Conservation (phyloP, 2,888 invertebrate genomes). For the Epistrophe grossulariae region DNA sequence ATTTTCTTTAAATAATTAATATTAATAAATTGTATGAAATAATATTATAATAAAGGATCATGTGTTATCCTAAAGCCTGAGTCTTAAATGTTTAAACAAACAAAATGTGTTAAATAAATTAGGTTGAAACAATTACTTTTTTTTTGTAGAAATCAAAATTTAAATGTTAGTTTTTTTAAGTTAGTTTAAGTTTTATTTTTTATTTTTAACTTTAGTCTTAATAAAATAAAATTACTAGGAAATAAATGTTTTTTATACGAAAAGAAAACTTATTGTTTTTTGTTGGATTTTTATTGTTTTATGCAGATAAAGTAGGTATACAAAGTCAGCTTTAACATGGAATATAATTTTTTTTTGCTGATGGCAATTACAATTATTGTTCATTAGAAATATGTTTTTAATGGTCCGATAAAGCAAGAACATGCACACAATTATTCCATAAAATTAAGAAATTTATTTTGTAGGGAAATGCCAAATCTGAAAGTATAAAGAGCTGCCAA, state of each 20-base stretch:
- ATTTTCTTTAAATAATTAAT: constrained; percentile 4
- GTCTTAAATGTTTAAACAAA: constrained; percentile 44
- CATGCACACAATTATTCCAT: too few relatives aligned
- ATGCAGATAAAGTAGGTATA: neutral
- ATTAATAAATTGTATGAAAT: constrained; percentile 4
- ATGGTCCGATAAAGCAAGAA: too few relatives aligned
- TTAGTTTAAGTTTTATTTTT: constrained; percentile 26
- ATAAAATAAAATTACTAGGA: constrained; percentile 67
- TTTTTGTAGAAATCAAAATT: constrained; percentile 61
- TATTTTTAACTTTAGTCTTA: constrained; percentile 56
- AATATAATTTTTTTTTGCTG: too few relatives aligned
- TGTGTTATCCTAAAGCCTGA: constrained; percentile 56
- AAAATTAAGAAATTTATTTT: too few relatives aligned
- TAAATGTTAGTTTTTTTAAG: constrained; percentile 36
- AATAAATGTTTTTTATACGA: constrained; percentile 73
- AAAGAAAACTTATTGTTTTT: constrained; percentile 22
- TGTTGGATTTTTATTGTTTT: neutral
- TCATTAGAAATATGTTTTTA: too few relatives aligned
- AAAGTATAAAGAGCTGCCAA: too few relatives aligned
- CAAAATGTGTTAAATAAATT: constrained; percentile 55
- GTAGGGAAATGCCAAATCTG: too few relatives aligned
- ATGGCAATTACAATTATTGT: too few relatives aligned
- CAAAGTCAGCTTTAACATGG: too few relatives aligned
- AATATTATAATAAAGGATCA: neutral
- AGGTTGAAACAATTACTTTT: constrained; percentile 20